Base-by-base conservation (phyloP, 2,797 vertebrate genomes). In the Microcaecilia unicolor region DNA sequence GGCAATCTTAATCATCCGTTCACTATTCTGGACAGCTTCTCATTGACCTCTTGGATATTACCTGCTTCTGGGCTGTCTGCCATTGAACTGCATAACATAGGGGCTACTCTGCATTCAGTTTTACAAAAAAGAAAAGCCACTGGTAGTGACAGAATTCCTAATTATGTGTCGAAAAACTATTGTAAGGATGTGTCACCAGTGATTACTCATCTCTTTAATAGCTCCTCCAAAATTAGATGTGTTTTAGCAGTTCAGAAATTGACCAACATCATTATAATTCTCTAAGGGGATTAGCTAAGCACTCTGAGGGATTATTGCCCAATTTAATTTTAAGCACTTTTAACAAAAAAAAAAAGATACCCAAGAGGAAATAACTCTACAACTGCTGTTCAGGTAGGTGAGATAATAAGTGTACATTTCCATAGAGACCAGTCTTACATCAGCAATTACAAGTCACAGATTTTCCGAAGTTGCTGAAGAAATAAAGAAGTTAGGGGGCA, bases 111-210 rank as follows among this genome's bases (percentile, higher is more conserved):
- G 18, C 61, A 25, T 60, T 39, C 16, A 37, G 14, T n/a, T 58
- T 47, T 40, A 24, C 34, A 14, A 13, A 28, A 33, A 55, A 54
- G 31, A 52, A 39, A 41, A 37, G 44, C 31, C 44, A 42, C 37
- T 60, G 33, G 33, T 50, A 58, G 28, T 64, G 61, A 69, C 34
- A 61, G 60, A 43, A 56, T 34, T 29, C 37, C 41, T 53, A 72
- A 69, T 67, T 66, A 67, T 40, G 55, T 65, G 47, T 61, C 62
- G 45, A 70, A 73, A 67, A 41, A 46, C 42, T 44, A 26, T 58
- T 48, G 50, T 61, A 41, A 58, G 51, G 50, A 54, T 50, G 29
- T 67, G 47, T 65, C 61, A 70, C 33, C 28, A 37, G 47, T 2
- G 41, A 64, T 56, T 67, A 58, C 49, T 69, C 48, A 47, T 44